Evolutionary conservation across 2,888 invertebrate species (phyloP), one percentile per base, ranked within the genome.

Genomic region (Callyntrura sp.): DNA sequence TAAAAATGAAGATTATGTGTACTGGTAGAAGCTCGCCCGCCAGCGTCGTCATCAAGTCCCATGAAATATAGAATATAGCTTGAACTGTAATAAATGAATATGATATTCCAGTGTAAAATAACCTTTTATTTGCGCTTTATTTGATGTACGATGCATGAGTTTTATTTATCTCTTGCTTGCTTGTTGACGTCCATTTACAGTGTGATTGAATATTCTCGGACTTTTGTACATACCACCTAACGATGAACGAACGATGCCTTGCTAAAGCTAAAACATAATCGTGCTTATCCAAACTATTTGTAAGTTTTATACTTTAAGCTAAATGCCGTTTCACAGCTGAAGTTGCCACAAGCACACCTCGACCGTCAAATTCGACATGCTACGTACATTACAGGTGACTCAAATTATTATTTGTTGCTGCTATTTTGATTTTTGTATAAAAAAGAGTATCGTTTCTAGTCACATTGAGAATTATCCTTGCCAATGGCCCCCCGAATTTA

Each of bases 1-100:
- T 81, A 81, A 81, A 81, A 79, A 45, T 17, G 6, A 35, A 57
- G 5, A 55, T 68, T 43, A 73, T 35, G 35, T 35, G 35, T 35
- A 35, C 6, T 35, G 35, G 2, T 35, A 35, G 35, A 4, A 35
- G 2, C 35, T 35, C 35, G n/a, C 35, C 6, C 35, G 35, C 35
- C 35, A 35, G 35, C 35, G 35, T 35, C 35, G 35, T 35, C 35
- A 35, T 35, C 35, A 35, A 35, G 35, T 35, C 35, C 35, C 35
- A 35, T 35, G 2, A 35, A 35, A 6, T 35, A 35, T 35, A 35
- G 35, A 4, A 35, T 35, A 6, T 35, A 35, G 35, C 35, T 35
- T 4, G 6, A 35, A 35, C 6, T 35, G 35, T 35, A 35, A 35
- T 35, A 35, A 35, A 35, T 35, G 35, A 35, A 35, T 35, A 35